A percentile compares a stretch with the other conserved stretches of the same genome.
phyloP scores from a whole-genome alignment of 2,797 vertebrate genomes.

The Nannoperca australis region DNA sequence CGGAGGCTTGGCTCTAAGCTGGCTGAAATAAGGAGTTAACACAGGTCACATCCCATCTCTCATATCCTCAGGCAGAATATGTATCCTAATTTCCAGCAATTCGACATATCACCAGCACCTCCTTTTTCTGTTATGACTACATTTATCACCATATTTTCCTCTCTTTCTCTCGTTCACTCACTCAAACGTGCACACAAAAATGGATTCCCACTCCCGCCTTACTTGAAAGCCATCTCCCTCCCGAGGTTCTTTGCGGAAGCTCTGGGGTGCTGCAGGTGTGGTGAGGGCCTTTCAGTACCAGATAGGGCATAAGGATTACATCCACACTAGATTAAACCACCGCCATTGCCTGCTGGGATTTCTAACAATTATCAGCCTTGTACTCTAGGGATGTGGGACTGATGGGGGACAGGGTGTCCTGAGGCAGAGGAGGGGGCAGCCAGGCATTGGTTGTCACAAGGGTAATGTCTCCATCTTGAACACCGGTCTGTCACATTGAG shows the following conservation, averaged over 20 bases:
- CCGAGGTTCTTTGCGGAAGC: constrained; percentile 62
- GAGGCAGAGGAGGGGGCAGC: constrained; percentile 60
- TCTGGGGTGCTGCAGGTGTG: constrained; percentile 76
- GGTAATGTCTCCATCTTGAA: constrained; percentile 77
- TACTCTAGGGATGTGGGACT: constrained; percentile 72
- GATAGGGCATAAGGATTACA: constrained; percentile 84
- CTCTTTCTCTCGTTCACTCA: constrained; percentile 29
- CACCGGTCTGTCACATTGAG: constrained; percentile 78
- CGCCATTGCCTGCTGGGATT: constrained; percentile 82
- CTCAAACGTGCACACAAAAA: constrained; percentile 42
- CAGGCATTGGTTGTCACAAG: constrained; percentile 43
- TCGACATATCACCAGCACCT: constrained; percentile 33
- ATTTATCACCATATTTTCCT: constrained; percentile 40
- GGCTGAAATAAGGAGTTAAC: constrained; percentile 60
- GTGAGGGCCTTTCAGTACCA: constrained; percentile 76
- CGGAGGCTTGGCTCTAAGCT: constrained; percentile 56
- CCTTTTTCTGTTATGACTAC: constrained; percentile 22
- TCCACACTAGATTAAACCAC: constrained; percentile 84
- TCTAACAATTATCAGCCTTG: constrained; percentile 84
- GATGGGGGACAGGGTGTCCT: constrained; percentile 57
- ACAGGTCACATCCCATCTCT: constrained; percentile 67
- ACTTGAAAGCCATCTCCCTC: constrained; percentile 71
- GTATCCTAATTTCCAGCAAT: constrained; percentile 53
- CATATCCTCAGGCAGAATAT: constrained; percentile 65
- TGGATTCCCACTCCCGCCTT: constrained; percentile 56